phyloP scores from a whole-genome alignment of 2,113 vertebrate genomes.

The Dicrurus megarhynchus region DNA sequence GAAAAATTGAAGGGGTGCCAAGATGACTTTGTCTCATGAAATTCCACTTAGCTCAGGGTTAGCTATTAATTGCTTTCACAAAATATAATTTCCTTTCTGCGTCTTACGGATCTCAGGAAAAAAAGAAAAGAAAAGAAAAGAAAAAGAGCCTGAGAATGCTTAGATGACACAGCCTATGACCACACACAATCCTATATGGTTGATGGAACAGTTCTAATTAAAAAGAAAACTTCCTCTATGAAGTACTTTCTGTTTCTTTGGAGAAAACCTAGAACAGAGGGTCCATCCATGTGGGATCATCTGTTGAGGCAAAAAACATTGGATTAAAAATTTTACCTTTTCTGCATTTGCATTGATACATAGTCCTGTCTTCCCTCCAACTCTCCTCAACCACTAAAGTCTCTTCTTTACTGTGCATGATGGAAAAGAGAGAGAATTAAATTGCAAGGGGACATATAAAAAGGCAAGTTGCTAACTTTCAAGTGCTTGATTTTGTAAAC shows the following conservation, averaged over 20 bases:
- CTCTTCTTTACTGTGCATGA: neutral
- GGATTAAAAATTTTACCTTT: neutral
- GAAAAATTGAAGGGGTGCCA: neutral
- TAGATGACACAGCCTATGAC: neutral
- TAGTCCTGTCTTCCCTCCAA: neutral
- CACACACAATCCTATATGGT: neutral
- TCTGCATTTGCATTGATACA: neutral
- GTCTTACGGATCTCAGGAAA: fast-evolving
- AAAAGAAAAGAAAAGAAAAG: neutral
- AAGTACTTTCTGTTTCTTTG: neutral
- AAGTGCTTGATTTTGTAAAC: neutral
- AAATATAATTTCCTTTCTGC: neutral
- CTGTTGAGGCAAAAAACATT: neutral
- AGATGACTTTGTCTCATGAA: neutral
- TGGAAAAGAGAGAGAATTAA: neutral
- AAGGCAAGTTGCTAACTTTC: neutral
- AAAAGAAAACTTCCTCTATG: neutral
- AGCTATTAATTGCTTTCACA: neutral
- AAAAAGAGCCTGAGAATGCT: neutral
- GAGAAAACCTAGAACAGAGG: neutral
- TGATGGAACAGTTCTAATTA: neutral
- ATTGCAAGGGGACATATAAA: neutral
- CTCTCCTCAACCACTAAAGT: neutral
- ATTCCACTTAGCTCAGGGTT: neutral
- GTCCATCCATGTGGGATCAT: neutral